Evolutionary conservation across 2,113 vertebrate genomes (phyloP).

Genomic region (Apus apus): DNA sequence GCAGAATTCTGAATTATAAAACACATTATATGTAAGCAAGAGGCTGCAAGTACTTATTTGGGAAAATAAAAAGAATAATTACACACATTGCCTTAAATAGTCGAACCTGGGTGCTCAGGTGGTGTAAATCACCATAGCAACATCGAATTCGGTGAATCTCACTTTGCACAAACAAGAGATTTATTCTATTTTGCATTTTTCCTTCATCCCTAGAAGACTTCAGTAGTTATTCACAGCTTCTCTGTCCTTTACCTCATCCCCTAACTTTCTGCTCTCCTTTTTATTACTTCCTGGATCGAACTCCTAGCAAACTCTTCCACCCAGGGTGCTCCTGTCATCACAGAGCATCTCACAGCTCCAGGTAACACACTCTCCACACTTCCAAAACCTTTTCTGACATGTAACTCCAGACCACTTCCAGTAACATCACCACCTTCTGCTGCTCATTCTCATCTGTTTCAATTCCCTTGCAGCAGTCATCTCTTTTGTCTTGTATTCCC

Average conservation of each 20-base stretch:
- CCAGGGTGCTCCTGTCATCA: neutral
- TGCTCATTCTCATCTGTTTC: neutral
- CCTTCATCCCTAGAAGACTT: neutral
- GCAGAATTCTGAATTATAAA: slow-evolving; percentile 18
- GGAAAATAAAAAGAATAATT: slow-evolving; percentile 58
- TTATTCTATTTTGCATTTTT: neutral
- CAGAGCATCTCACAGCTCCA: neutral
- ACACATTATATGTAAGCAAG: neutral
- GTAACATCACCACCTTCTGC: neutral
- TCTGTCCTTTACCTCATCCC: slow-evolving; percentile 4
- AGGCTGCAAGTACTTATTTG: slow-evolving; percentile 13
- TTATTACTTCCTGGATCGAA: neutral
- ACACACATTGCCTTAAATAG: slow-evolving; percentile 26
- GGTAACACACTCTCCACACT: neutral
- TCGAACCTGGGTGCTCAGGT: slow-evolving; percentile 41
- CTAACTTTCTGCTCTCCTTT: neutral
- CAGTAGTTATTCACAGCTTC: neutral
- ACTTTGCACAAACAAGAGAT: neutral
- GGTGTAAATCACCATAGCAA: slow-evolving; percentile 52
- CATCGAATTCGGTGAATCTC: neutral
- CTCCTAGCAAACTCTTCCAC: neutral
- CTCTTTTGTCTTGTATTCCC: neutral
- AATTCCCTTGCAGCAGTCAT: neutral
- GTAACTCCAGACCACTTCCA: neutral
- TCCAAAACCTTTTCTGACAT: neutral